Base-by-base conservation (phyloP, 2,797 vertebrate genomes). In the Thripadectes ignobilis region DNA sequence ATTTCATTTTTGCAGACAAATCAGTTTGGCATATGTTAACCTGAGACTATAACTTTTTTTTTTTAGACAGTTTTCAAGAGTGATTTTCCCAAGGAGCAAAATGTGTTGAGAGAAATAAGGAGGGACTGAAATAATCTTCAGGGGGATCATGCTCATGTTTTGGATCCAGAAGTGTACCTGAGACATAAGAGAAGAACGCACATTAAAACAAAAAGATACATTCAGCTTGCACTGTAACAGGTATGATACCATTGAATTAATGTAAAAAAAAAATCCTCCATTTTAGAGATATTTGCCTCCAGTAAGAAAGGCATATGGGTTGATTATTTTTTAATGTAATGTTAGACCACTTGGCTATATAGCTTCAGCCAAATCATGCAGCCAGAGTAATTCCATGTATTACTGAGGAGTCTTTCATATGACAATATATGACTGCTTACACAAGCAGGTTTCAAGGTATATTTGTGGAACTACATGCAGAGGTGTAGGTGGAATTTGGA, bases 1-100 rank as follows among this genome's bases (percentile, higher is more conserved):
- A 29, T 77, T 83, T 72, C 4, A 54, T 72, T 94, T 91, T 62
- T 92, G 81, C 58, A 91, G 93, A 92, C 84, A 89, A 91, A 97
- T 96, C 41, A 68, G 72, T 95, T 93, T 96, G 95, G 77, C 78
- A 80, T 8, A 34, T 29, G 20, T 61, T 94, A 88, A 89, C 87
- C 66, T 69, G 39, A n/a, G 89, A 68, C 68, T 51, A 26, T 89
- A 93, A 89, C 27, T 94, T 92, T 54, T 89, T 18, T 30, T n/a
- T 72, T 93, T 95, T 43, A 62, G 66, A 68, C 5, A 30, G 68
- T 68, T 88, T 62, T 81, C 58, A 69, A 68, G 59, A 58, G 9
- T 21, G 46, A 30, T 88, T 91, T 68, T 79, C 49, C 15, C 22
- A 45, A 69, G 68, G 10, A 68, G 12, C 8, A 88, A 68, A 82